Evolutionary conservation across 1,140 invertebrate genomes (phyloP).

Genomic region (Dinoponera quadriceps): DNA sequence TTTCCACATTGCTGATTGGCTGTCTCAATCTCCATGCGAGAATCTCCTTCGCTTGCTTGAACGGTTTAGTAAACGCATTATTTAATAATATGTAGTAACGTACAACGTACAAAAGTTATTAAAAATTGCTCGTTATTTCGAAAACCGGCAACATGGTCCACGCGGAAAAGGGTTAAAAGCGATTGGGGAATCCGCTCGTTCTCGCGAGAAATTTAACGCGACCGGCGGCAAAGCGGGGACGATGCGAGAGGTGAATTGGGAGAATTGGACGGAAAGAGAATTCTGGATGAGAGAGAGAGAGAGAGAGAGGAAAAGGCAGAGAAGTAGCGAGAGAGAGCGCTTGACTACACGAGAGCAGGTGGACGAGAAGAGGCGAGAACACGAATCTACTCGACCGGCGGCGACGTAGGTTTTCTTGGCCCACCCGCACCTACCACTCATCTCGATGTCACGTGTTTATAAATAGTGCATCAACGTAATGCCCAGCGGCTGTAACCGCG

Average conservation of each 20-base stretch:
- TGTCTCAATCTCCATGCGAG: too few species aligned
- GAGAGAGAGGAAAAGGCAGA: slow-evolving; percentile 5
- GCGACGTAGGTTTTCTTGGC: slow-evolving; percentile 73
- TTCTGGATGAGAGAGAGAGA: neutral
- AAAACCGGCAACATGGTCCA: neutral
- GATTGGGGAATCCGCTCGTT: slow-evolving; percentile 9
- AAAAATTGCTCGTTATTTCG: slow-evolving; percentile 8
- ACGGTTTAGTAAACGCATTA: too few species aligned
- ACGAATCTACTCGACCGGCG: slow-evolving; percentile 60
- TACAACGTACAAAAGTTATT: neutral
- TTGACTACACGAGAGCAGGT: slow-evolving; percentile 69
- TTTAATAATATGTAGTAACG: too few species aligned
- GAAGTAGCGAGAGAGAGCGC: neutral
- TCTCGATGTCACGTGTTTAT: slow-evolving; percentile 83
- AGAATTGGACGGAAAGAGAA: neutral
- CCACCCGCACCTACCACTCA: slow-evolving; percentile 82
- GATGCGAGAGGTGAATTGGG: slow-evolving; percentile 24
- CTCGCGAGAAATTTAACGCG: slow-evolving; percentile 51
- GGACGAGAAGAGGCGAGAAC: slow-evolving; percentile 72
- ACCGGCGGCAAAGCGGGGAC: slow-evolving; percentile 8
- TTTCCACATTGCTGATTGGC: too few species aligned
- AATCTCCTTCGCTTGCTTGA: too few species aligned
- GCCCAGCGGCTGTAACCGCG: slow-evolving; percentile 77
- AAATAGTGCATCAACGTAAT: slow-evolving; percentile 85
- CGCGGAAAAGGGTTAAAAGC: neutral